phyloP scores from a whole-genome alignment of 2,888 invertebrate species.

The Buathra laborator region DNA sequence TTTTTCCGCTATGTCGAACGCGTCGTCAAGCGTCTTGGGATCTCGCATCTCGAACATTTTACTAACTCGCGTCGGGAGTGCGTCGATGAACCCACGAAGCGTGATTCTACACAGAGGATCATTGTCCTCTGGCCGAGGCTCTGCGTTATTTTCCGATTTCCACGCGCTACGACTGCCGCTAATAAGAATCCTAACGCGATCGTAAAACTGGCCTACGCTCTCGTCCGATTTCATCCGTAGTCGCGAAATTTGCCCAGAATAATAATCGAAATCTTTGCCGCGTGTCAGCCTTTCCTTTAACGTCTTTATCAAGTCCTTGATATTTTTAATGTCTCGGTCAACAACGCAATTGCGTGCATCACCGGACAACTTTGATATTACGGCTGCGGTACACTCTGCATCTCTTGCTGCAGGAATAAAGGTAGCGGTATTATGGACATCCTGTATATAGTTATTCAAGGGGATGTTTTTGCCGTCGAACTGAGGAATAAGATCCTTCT shows the following conservation, averaged over 20 bases:
- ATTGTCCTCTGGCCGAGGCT: not conserved
- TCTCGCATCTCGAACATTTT: no score
- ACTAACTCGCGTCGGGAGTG: no score
- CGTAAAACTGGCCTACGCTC: not conserved
- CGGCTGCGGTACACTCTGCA: no score
- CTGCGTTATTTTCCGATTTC: not conserved
- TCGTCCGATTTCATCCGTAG: not conserved
- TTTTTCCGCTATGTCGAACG: no score
- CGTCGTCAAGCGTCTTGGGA: no score
- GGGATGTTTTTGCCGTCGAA: no score
- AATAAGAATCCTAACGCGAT: not conserved
- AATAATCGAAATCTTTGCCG: not conserved
- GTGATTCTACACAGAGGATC: not conserved
- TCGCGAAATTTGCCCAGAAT: not conserved
- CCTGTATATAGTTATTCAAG: no score
- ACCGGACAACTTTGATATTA: no score
- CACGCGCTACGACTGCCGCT: not conserved
- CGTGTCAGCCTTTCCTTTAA: not conserved
- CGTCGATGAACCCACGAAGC: no score
- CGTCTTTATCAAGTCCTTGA: not conserved
- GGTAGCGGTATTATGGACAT: no score
- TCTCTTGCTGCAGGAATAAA: no score
- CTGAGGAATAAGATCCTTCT: not conserved
- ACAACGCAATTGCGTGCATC: no score
- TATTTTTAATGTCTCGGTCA: not conserved